These are phyloP conservation scores for Uloborus diversus DNA, from an alignment of 1,140 invertebrate genomes.

Conservation along the genomic window DNA sequence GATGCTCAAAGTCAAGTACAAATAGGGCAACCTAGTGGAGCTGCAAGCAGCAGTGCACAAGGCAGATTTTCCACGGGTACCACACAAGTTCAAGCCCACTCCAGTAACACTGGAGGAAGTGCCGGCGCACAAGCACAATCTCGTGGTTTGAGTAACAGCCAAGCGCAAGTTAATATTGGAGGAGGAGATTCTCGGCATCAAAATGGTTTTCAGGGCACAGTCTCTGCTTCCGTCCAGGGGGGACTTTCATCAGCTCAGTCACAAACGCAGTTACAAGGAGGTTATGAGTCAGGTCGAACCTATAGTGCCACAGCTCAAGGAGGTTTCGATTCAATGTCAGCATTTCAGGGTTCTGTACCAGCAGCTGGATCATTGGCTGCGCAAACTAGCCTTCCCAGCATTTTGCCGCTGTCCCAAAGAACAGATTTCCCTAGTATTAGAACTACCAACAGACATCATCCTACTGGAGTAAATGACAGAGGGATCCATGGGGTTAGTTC, in stretches of 20 bases:
- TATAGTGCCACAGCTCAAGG: conserved; percentile 42
- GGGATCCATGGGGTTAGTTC: no score
- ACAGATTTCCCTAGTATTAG: no score
- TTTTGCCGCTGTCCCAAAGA: no score
- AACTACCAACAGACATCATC: no score
- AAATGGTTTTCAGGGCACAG: conserved; percentile 35
- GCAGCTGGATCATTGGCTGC: not conserved
- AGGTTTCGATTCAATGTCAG: conserved; percentile 25
- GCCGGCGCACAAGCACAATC: conserved; percentile 47
- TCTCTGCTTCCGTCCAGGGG: conserved; percentile 41
- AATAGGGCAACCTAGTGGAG: conserved; percentile 43
- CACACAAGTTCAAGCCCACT: conserved; percentile 34
- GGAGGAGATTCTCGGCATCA: not conserved
- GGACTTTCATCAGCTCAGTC: conserved; percentile 23
- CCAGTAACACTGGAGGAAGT: conserved; percentile 23
- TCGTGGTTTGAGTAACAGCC: conserved; percentile 34
- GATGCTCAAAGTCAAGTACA: conserved; percentile 52
- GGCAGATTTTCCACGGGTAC: conserved; percentile 33
- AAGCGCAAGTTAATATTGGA: conserved; percentile 35
- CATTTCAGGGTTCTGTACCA: conserved; percentile 9
- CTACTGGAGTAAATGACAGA: no score
- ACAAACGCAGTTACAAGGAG: conserved; percentile 42
- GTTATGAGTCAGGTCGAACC: conserved; percentile 34
- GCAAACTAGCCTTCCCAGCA: no score
- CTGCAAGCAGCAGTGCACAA: conserved; percentile 45